Base-by-base conservation (phyloP, 2,113 vertebrate genomes). In the Morone chrysops region DNA sequence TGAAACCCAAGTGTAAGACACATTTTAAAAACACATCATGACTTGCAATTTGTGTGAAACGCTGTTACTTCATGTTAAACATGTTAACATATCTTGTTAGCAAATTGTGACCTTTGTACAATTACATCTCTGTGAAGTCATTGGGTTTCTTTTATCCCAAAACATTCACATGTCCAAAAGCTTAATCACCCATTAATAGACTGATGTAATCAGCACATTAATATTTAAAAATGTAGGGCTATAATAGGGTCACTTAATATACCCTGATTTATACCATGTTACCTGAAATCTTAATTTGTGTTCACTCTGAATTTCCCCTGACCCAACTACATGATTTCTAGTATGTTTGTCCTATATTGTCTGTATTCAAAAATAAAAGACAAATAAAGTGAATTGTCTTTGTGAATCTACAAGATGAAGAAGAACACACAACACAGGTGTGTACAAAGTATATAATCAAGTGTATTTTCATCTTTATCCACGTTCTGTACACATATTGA, bases 391-490 rank as follows among this genome's bases (percentile, higher is more conserved):
- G 4, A 10, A 41, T 75, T 80, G 51, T 53, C n/a, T 47, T 75
- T 62, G 48, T 72, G 13, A 73, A 45, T 45, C 38, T 74, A 45
- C 50, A 86, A 76, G 79, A 91, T 31, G 31, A 31, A 31, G 3
- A 92, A 61, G 90, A 87, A 82, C 82, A 90, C 89, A 90, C 85
- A 78, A 94, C 91, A 92, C 90, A 78, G 76, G 85, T 91, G 88
- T 94, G 87, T 96, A 96, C 94, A 94, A 96, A 96, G 95, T 96
- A 96, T 96, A 96, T 95, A 96, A 96, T 95, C 96, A 96, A 96
- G 93, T 96, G 96, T 96, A 96, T 96, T 96, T 95, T 95, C 94
- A 95, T 94, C 94, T 95, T 95, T 95, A 95, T 94, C 95, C 95
- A 95, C 95, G 94, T 94, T 95, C 95, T 96, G 95, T 96, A 96